Base-by-base conservation (phyloP, 1,140 invertebrate genomes). In the Drosophila mauritiana region DNA sequence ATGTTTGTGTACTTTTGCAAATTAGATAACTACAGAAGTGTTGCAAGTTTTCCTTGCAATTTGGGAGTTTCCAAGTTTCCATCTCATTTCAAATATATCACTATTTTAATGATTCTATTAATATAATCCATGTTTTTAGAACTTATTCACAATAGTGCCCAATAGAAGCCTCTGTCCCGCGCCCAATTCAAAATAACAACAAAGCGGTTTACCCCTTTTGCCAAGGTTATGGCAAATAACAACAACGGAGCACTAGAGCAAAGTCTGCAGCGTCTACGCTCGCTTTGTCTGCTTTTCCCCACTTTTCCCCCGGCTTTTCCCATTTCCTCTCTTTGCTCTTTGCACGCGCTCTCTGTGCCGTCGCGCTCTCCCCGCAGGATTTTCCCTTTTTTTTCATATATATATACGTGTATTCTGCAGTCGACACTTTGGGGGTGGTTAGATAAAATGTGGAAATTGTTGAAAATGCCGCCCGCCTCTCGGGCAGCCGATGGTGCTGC, bases 371-470 rank as follows among this genome's bases (percentile, higher is more conserved):
- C 54, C 78, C 68, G 59, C 78, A 76, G 79, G 59, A 83, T 89
- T 88, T 88, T 88, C 76, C 82, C 73, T 72, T 82, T 78, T 78
- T 85, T 76, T 61, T 42, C 51, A 65, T 65, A 68, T 65, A 68
- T 67, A 68, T 48, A 49, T 43, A 68, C 61, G 46, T 68, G 65
- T 52, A 68, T 65, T 73, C 81, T 86, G 69, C 82, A 86, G 83
- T 83, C 83, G 78, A 89, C 83, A 88, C 83, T 88, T 88, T 83
- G 83, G 83, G 83, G 83, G 84, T 88, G 83, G 83, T 83, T 88
- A 89, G 83, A 88, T 88, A 89, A 88, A 88, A 88, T 89, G 83
- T 88, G 83, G 80, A 88, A 88, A 88, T 88, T 88, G 83, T 88
- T 86, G 82, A 86, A 86, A 86, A 83, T 81, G 82, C 85, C 80